Evolutionary conservation across 2,888 invertebrate species (phyloP).

Genomic region (Sminthurinus aureus): DNA sequence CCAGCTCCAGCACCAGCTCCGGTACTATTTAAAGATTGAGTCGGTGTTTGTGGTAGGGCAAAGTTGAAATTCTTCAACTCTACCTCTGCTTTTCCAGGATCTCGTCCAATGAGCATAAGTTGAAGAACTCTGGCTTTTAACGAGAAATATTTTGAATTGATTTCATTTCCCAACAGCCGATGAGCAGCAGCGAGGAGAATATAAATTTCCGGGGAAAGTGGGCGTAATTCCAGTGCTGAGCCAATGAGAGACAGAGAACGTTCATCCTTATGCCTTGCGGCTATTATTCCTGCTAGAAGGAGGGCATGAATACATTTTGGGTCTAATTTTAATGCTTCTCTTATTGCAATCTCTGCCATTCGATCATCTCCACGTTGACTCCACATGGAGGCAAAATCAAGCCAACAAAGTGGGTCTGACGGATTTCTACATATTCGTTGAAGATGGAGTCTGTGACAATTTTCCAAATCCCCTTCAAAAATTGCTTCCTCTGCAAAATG

Average conservation of each 20-base stretch:
- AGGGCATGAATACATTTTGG: conserved; percentile 48
- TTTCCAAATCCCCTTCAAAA: conserved; percentile 52
- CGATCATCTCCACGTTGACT: conserved; percentile 42
- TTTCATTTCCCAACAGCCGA: conserved; percentile 43
- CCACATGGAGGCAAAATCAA: conserved; percentile 56
- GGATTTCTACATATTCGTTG: conserved; percentile 49
- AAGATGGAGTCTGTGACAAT: conserved; percentile 52
- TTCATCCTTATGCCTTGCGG: conserved; percentile 43
- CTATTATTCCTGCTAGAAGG: conserved; percentile 48
- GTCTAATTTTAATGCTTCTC: conserved; percentile 51
- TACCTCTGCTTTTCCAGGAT: conserved; percentile 1
- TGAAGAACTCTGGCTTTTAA: conserved; percentile 39
- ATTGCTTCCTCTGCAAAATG: conserved; percentile 53
- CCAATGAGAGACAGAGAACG: conserved; percentile 47
- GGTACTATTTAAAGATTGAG: neutral
- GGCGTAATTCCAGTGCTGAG: conserved; percentile 43
- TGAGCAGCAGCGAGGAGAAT: conserved; percentile 50
- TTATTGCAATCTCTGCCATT: conserved; percentile 51
- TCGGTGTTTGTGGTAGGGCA: neutral
- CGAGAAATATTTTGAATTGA: conserved; percentile 50
- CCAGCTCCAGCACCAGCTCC: too few species aligned
- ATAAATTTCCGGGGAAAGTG: conserved; percentile 50
- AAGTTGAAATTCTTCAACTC: conserved; percentile 4
- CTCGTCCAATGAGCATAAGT: conserved; percentile 21
- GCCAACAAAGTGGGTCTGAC: conserved; percentile 48